phyloP scores from a whole-genome alignment of 2,888 invertebrate species.

The Andrena minutula region DNA sequence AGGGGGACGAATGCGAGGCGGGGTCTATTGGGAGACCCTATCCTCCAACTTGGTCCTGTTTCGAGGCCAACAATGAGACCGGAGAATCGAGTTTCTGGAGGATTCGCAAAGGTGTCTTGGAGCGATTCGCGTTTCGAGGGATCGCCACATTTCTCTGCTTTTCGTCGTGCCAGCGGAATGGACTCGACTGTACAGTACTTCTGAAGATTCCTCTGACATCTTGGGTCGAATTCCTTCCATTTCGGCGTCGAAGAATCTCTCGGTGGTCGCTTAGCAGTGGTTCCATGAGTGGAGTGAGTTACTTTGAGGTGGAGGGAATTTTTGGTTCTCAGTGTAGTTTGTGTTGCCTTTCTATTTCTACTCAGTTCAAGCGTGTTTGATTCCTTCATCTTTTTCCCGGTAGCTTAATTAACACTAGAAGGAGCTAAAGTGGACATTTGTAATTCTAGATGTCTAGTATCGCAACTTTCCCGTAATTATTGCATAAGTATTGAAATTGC shows the following conservation, averaged over 20 bases:
- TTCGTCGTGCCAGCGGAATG: background rate
- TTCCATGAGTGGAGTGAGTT: background rate
- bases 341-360: too few species aligned
- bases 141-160: background rate
- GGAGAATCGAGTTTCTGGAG: background rate
- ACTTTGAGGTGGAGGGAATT: background rate
- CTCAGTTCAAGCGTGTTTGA: too few species aligned
- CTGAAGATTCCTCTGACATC: background rate
- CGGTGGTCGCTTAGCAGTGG: background rate
- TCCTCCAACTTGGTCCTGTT: slow-evolving; percentile 1
- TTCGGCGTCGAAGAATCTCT: background rate
- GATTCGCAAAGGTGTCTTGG: background rate
- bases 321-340: background rate
- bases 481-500: too few species aligned
- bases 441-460: too few species aligned
- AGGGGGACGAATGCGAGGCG: slow-evolving; percentile 23
- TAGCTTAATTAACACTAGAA: too few species aligned
- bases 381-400: too few species aligned
- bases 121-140: background rate
- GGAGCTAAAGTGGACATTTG: too few species aligned
- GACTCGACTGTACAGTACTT: slow-evolving; percentile 1
- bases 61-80: slow-evolving; percentile 24
- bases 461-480: too few species aligned
- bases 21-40: slow-evolving; percentile 3
- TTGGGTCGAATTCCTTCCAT: background rate